A percentile compares a stretch with the other conserved stretches of the same genome.
These are phyloP conservation scores for Lepilemur ruficaudatus DNA, from an alignment of 2,797 vertebrate genomes.

Conservation along the genomic window DNA sequence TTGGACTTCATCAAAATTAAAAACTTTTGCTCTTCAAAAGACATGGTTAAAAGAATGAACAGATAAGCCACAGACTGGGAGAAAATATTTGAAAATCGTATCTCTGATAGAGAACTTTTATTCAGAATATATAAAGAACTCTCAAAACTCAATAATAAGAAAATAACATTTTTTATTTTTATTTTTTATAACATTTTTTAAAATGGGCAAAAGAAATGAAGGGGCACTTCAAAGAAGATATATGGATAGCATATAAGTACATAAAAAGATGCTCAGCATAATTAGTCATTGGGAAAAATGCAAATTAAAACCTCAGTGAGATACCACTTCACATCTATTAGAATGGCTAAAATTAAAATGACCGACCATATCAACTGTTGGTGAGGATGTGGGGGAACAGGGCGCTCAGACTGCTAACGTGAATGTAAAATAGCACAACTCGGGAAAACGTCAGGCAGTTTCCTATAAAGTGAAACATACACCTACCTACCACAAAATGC, in stretches of 20 bases:
- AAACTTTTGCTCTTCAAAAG: constrained; percentile 6
- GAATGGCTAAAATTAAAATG: neutral
- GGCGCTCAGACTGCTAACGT: neutral
- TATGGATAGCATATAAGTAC: neutral
- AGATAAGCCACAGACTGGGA: neutral
- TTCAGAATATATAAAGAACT: neutral
- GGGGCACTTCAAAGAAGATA: neutral
- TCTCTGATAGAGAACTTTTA: neutral
- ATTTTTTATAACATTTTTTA: neutral
- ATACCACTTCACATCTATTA: neutral
- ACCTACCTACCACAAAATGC: neutral
- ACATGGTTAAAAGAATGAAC: neutral
- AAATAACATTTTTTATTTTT: neutral
- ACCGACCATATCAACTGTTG: neutral
- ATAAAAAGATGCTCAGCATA: neutral
- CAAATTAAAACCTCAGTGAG: neutral
- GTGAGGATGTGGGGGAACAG: neutral
- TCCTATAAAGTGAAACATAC: neutral
- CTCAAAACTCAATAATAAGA: neutral
- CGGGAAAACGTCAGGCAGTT: neutral
- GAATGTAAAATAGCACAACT: neutral
- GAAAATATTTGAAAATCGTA: neutral
- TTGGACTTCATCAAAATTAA: neutral
- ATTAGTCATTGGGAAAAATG: neutral
- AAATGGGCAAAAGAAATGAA: neutral